Conservation (phyloP, 2,113 vertebrate genomes). For the Etia nguti region DNA sequence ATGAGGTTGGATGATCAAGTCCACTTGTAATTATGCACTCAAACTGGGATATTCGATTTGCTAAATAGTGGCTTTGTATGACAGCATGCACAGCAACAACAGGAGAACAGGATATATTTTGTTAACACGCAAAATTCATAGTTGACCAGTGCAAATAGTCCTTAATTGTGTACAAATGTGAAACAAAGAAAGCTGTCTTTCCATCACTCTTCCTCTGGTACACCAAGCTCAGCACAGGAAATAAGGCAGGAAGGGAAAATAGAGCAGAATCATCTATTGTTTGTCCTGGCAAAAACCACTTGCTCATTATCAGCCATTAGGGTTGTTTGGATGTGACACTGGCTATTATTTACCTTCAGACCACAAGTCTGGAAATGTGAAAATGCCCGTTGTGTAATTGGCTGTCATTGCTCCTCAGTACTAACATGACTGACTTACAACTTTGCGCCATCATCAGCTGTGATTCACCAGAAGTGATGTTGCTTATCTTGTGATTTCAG, state of each 20-base stretch:
- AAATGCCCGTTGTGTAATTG: conserved; percentile 14
- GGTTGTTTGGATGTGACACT: conserved; percentile 1
- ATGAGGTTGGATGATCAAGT: background rate
- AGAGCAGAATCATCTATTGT: conserved; percentile 16
- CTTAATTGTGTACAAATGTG: background rate
- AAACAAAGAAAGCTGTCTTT: background rate
- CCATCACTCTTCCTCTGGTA: background rate
- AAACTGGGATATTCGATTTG: background rate
- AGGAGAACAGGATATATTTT: background rate
- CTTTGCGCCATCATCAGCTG: background rate
- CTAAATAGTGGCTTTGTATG: background rate
- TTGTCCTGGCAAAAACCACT: background rate
- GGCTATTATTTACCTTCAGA: conserved; percentile 1
- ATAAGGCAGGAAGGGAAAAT: background rate
- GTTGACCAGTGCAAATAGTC: background rate
- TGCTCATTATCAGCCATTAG: conserved; percentile 23
- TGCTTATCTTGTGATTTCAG: background rate
- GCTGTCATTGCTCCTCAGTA: background rate
- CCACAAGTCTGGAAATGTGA: background rate
- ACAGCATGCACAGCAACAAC: background rate
- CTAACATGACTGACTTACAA: background rate
- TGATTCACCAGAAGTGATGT: background rate
- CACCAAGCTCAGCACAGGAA: background rate
- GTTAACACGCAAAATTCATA: background rate
- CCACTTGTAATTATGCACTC: background rate